phyloP scores from a whole-genome alignment of 1,140 invertebrate genomes.

The Pseudobourletiella spinata region DNA sequence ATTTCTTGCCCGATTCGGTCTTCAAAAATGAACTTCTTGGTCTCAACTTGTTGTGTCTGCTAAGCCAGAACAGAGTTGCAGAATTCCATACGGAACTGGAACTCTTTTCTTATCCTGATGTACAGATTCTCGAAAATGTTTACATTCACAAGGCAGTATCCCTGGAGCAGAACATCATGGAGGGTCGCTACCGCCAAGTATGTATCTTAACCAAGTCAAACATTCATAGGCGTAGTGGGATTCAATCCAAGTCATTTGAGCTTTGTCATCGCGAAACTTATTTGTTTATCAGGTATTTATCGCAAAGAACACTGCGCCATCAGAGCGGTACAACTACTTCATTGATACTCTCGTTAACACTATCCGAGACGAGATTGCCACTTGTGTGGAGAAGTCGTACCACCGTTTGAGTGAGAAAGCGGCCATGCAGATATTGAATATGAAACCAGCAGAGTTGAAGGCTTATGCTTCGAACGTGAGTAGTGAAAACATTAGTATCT shows the following conservation, averaged over 20 bases:
- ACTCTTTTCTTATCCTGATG: conserved; percentile 64
- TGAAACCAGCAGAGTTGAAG: conserved; percentile 44
- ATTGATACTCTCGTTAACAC: conserved; percentile 94
- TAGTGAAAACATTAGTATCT: too few species aligned
- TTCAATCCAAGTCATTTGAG: too few species aligned
- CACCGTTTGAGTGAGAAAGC: conserved; percentile 78
- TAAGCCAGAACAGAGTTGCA: conserved; percentile 92
- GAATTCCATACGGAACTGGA: conserved; percentile 99
- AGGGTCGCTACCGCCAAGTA: conserved; percentile 97
- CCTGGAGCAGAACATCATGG: conserved; percentile 97
- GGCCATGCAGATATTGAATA: conserved; percentile 81
- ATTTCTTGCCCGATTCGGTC: conserved; percentile 77
- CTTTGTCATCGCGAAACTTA: neutral
- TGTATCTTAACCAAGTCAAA: conserved; percentile 7
- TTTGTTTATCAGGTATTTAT: conserved; percentile 57
- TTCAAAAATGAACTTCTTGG: conserved; percentile 93
- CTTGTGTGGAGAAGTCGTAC: conserved; percentile 93
- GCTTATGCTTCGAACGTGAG: conserved; percentile 32
- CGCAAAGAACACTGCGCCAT: conserved; percentile 89
- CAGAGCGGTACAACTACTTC: conserved; percentile 90
- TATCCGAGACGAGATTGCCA: conserved; percentile 90
- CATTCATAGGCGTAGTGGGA: too few species aligned
- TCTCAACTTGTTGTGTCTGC: conserved; percentile 86
- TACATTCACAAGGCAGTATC: conserved; percentile 92
- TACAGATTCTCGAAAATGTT: conserved; percentile 71